These are phyloP conservation scores for Origma solitaria DNA, from an alignment of 2,113 vertebrate species.

Conservation along the genomic window DNA sequence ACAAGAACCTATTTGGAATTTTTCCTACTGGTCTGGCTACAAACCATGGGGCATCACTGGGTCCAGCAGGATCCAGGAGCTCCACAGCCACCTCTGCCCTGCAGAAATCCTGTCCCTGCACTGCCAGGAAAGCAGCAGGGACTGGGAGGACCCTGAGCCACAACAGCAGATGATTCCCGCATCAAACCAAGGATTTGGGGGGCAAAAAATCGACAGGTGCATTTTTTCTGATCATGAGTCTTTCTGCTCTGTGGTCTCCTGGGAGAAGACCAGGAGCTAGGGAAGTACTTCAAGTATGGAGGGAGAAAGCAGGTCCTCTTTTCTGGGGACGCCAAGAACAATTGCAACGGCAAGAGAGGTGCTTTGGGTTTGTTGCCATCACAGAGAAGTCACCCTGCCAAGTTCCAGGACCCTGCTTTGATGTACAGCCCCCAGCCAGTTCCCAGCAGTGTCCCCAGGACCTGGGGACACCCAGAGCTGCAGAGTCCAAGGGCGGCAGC, in stretches of 20 bases:
- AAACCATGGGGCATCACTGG: accelerated
- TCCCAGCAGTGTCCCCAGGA: background rate
- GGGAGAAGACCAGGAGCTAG: background rate
- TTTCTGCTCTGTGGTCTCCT: background rate
- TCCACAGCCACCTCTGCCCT: accelerated
- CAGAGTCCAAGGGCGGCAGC: background rate
- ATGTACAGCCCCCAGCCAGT: background rate
- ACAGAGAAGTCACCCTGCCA: background rate
- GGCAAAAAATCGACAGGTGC: accelerated
- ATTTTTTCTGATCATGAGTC: background rate
- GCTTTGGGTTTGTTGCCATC: background rate
- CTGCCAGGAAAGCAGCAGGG: accelerated
- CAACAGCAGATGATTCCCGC: accelerated
- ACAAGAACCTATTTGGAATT: background rate
- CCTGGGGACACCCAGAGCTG: accelerated
- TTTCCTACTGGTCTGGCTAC: background rate
- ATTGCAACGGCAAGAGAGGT: accelerated
- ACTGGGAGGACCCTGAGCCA: background rate
- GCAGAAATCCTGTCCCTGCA: background rate
- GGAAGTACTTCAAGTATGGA: background rate
- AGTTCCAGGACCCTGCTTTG: background rate
- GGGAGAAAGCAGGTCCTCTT: background rate
- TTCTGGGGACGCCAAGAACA: background rate
- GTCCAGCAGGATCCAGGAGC: background rate
- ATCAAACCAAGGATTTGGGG: background rate